Evolutionary conservation across 2,797 vertebrate genomes (phyloP).

Genomic region (Pelobates cultripes): DNA sequence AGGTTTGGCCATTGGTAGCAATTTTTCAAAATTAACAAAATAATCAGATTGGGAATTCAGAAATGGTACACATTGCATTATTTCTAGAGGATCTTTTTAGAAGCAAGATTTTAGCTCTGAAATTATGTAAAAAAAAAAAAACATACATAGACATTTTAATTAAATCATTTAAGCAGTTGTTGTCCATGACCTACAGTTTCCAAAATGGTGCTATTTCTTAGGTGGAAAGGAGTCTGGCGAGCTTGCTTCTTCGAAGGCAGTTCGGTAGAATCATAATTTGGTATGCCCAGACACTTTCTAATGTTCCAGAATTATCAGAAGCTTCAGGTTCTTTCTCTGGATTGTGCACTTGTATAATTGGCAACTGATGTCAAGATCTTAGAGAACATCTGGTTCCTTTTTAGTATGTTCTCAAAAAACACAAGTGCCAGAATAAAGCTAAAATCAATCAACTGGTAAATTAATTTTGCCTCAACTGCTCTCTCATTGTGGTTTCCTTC

Average conservation of each 20-base stretch:
- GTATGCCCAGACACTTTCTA: not conserved
- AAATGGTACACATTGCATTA: not conserved
- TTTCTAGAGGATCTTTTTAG: not conserved
- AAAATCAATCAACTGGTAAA: slow-evolving; percentile 4
- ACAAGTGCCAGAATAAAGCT: not conserved
- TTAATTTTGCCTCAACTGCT: not conserved
- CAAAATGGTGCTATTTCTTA: not conserved
- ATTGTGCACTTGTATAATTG: not conserved
- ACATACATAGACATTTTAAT: not conserved
- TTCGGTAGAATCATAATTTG: not conserved
- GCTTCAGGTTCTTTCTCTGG: not conserved
- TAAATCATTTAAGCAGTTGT: not conserved
- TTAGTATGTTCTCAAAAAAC: slow-evolving; percentile 13
- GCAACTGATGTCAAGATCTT: slow-evolving; percentile 9
- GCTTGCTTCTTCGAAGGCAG: not conserved
- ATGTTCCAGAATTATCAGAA: not conserved
- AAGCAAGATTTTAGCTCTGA: not conserved
- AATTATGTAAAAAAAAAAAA: not conserved
- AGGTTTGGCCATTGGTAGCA: not conserved
- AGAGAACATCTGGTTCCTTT: not conserved
- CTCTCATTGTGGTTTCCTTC: not conserved
- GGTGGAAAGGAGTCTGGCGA: not conserved
- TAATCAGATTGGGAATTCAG: not conserved
- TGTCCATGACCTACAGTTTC: not conserved
- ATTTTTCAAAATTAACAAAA: not conserved